phyloP scores from a whole-genome alignment of 2,113 vertebrate genomes.

The Copsychus sechellarum region DNA sequence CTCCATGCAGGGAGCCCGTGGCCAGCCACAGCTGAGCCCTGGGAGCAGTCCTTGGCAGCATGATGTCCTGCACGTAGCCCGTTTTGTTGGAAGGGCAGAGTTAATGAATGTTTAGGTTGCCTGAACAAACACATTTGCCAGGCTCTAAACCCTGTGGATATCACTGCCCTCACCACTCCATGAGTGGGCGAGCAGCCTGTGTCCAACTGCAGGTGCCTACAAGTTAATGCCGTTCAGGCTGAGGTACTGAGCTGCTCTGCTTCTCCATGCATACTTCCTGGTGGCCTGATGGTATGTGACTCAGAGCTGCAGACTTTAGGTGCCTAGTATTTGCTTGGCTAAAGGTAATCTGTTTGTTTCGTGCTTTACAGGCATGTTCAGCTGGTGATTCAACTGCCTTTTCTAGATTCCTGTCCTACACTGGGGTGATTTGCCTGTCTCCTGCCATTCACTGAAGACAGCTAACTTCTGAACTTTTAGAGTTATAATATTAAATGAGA shows the following conservation, averaged over 20 bases:
- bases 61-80: background rate
- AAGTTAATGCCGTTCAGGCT: background rate
- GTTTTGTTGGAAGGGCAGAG: background rate
- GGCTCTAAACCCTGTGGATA: background rate
- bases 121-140: background rate
- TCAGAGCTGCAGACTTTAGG: background rate
- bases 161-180: background rate
- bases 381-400: background rate
- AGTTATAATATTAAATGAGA: background rate
- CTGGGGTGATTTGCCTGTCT: background rate
- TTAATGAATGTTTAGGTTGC: background rate
- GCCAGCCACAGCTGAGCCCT: background rate
- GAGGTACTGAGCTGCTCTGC: background rate
- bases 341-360: background rate
- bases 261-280: background rate
- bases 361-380: background rate
- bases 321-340: background rate
- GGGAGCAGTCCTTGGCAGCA: background rate
- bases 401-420: background rate
- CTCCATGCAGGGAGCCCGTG: accelerated
- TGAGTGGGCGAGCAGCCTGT: background rate
- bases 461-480: background rate
- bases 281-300: background rate
- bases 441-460: background rate
- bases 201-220: background rate